Evolutionary conservation across 2,797 vertebrate genomes (phyloP), one percentile per base, ranked within the genome.

Genomic region (Malurus splendens): DNA sequence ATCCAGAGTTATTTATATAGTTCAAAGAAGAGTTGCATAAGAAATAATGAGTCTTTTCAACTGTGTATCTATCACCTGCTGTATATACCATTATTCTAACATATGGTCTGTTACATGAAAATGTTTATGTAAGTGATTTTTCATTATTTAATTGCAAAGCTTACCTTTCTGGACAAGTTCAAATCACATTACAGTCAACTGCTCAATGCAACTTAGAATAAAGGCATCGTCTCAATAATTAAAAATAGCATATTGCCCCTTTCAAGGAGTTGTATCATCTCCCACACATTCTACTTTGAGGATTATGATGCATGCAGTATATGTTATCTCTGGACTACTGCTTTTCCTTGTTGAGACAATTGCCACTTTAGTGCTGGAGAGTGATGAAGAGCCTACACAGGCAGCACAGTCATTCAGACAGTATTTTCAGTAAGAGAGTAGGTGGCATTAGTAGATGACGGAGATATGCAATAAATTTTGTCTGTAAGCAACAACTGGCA

Each of bases 351-450:
- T 15, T 89, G 65, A 89, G 55, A 86, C 71, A 83, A 94, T 57
- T 89, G 64, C 59, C 47, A 75, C 52, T 90, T 92, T 5, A 82
- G 50, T 38, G 50, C 32, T 76, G 51, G 44, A 86, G 60, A 87
- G 52, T 27, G 80, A 87, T 62, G 56, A 82, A 84, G 67, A 86
- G 81, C 78, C 90, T 74, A 88, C 81, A 92, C 50, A 91, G 50
- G 24, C 81, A 84, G 71, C 41, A 73, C 30, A 93, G 83, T 82
- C 88, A 93, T 67, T 78, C 67, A 70, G 36, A 47, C 0, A 73
- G 68, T 65, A 93, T 90, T 93, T 92, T 88, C 81, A 84, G 86
- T 38, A 88, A 67, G 68, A 82, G 38, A 86, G 83, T 88, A 80
- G 86, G 83, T 71, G 86, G 78, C 87, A 93, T 92, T 75, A 86